These are phyloP conservation scores for Planiliza haematocheilus DNA, from an alignment of 2,113 vertebrate species.

Conservation along the genomic window DNA sequence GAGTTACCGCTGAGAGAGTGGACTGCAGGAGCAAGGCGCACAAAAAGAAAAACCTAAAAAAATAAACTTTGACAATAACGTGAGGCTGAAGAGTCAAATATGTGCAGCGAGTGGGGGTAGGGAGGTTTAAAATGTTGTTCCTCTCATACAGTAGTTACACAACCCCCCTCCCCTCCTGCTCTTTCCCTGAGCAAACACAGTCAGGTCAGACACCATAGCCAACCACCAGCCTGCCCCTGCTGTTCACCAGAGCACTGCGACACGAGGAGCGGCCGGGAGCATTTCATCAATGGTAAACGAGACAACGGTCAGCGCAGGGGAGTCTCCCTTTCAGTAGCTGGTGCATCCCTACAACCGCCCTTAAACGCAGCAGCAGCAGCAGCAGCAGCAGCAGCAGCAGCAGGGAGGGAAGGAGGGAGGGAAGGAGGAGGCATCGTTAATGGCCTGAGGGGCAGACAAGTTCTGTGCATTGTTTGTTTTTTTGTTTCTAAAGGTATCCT, in stretches of 20 bases:
- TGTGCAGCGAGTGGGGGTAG: slow-evolving; percentile 15
- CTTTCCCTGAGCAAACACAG: slow-evolving; percentile 60
- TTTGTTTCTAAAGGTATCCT: slow-evolving; percentile 51
- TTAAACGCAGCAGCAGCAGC: slow-evolving; percentile 20
- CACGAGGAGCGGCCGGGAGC: slow-evolving; percentile 40
- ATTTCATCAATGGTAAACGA: slow-evolving; percentile 56
- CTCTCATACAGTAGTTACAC: slow-evolving; percentile 65
- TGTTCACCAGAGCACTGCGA: slow-evolving; percentile 60
- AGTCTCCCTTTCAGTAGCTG: slow-evolving; percentile 29
- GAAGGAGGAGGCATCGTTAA: slow-evolving; percentile 8
- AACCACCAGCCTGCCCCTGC: slow-evolving; percentile 38
- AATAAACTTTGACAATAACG: slow-evolving; percentile 28
- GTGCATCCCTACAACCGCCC: neutral
- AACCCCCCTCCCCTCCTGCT: slow-evolving; percentile 32
- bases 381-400: neutral
- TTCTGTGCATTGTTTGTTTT: slow-evolving; percentile 47
- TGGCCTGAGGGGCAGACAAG: slow-evolving; percentile 39
- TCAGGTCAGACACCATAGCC: slow-evolving; percentile 61
- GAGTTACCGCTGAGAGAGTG: neutral
- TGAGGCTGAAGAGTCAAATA: slow-evolving; percentile 27
- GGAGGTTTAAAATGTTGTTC: slow-evolving; percentile 51
- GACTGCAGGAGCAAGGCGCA: neutral
- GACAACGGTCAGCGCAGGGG: slow-evolving; percentile 30
- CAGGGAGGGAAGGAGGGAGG: too few species aligned
- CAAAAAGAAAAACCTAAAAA: too few species aligned